Conservation (phyloP, 2,797 vertebrate species). For the Sebastiscus albofasciatus region DNA sequence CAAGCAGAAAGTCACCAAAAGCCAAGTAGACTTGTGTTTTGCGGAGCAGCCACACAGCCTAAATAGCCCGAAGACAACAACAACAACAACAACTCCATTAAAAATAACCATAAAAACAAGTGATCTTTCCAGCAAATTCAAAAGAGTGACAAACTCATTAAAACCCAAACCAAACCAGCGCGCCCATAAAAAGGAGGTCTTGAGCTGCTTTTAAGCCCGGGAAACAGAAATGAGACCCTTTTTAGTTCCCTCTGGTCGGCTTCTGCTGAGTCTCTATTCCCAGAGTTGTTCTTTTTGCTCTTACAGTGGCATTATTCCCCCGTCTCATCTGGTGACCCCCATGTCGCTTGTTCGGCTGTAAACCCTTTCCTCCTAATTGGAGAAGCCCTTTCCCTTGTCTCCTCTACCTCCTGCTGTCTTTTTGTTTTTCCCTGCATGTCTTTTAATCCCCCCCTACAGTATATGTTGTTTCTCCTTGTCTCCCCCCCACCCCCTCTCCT, state of each 20-base stretch:
- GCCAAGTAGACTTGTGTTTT: background rate
- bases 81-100: constrained; percentile 19
- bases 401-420: constrained; percentile 8
- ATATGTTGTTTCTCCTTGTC: constrained; percentile 40
- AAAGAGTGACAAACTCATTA: constrained; percentile 33
- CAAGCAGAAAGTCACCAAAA: background rate
- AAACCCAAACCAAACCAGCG: constrained; percentile 24
- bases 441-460: background rate
- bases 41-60: background rate
- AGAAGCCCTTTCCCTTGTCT: constrained; percentile 36
- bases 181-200: constrained; percentile 7
- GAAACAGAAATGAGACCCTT: constrained; percentile 9
- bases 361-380: constrained; percentile 62
- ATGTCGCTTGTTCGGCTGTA: constrained; percentile 22
- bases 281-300: constrained; percentile 17
- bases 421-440: background rate
- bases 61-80: constrained; percentile 6
- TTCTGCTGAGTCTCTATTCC: background rate
- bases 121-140: constrained; percentile 34
- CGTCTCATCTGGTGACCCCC: constrained; percentile 43
- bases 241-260: constrained; percentile 12
- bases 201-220: background rate
- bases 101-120: constrained; percentile 30
- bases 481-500: background rate
- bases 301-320: constrained; percentile 21